A percentile compares a stretch with the other conserved stretches of the same genome.
Conservation (phyloP, 2,888 invertebrate genomes). For the Aphrophora alni region DNA sequence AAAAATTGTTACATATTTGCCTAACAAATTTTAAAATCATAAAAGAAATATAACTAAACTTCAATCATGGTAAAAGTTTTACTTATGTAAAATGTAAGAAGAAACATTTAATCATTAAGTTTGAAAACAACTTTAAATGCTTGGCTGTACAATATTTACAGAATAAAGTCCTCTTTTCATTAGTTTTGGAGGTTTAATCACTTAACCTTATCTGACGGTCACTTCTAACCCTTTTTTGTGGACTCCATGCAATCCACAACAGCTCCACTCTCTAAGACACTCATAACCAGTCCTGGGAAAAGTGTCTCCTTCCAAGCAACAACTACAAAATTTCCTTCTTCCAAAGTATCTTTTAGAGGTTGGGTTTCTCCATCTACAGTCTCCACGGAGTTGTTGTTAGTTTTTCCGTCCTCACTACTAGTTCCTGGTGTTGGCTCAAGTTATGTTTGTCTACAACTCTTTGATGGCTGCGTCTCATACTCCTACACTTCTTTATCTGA, state of each 20-base stretch:
- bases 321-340: slow-evolving; percentile 18
- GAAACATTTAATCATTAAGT: not conserved
- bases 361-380: not conserved
- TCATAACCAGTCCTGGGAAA: slow-evolving; percentile 2
- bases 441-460: too few species aligned
- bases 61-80: too few species aligned
- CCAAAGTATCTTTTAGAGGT: not conserved
- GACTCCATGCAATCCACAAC: slow-evolving; percentile 23
- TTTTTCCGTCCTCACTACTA: too few species aligned
- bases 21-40: too few species aligned
- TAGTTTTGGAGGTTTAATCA: slow-evolving; percentile 25
- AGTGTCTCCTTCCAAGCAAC: too few species aligned
- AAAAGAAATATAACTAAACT: too few species aligned
- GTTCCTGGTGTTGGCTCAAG: too few species aligned
- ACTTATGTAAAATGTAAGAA: too few species aligned
- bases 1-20: too few species aligned
- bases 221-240: slow-evolving; percentile 24
- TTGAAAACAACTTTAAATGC: too few species aligned
- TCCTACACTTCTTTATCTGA: not conserved
- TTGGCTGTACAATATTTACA: not conserved
- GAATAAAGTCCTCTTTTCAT: slow-evolving; percentile 22
- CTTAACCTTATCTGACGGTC: slow-evolving; percentile 12
- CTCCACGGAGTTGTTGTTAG: too few species aligned
- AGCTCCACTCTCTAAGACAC: slow-evolving; percentile 18
- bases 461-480: too few species aligned